Percentiles rank a stretch among this genome's conserved stretches.
Conservation (phyloP, 2,797 vertebrate species). For the Pelochelys cantorii region DNA sequence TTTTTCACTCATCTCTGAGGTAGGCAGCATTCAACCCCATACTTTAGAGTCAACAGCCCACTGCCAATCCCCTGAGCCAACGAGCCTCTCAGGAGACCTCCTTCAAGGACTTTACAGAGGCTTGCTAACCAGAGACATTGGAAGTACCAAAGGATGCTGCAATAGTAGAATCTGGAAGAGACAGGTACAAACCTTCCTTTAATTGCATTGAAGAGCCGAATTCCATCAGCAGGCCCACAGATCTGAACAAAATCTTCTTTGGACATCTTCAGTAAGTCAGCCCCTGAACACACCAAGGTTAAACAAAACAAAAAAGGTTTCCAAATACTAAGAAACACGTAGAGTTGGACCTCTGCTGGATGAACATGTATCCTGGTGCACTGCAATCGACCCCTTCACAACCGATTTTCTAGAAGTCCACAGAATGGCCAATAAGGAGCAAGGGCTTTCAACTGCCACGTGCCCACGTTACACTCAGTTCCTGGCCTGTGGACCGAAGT, state of each 20-base stretch:
- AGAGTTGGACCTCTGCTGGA: not conserved
- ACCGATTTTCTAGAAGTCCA: not conserved
- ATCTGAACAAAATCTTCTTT: conserved; percentile 95
- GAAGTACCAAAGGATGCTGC: not conserved
- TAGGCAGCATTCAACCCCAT: not conserved
- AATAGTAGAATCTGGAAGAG: conserved; percentile 14
- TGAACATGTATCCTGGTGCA: not conserved
- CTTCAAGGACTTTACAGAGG: not conserved
- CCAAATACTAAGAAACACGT: not conserved
- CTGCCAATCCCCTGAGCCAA: not conserved
- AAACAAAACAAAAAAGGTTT: not conserved
- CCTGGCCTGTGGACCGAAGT: not conserved
- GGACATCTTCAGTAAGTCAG: conserved; percentile 94
- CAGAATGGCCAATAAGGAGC: not conserved
- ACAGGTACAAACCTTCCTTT: conserved; percentile 90
- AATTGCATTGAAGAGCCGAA: conserved; percentile 94
- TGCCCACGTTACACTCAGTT: not conserved
- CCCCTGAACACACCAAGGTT: conserved; percentile 82
- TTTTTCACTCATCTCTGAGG: not conserved
- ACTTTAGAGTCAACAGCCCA: not conserved
- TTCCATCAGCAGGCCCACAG: conserved; percentile 94
- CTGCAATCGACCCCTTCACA: not conserved
- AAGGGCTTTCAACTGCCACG: not conserved
- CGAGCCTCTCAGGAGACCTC: not conserved
- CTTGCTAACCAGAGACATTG: not conserved